Percentiles rank a stretch among this genome's conserved stretches.
phyloP scores from a whole-genome alignment of 2,888 invertebrate genomes.

The Pristionchus maxplancki region DNA sequence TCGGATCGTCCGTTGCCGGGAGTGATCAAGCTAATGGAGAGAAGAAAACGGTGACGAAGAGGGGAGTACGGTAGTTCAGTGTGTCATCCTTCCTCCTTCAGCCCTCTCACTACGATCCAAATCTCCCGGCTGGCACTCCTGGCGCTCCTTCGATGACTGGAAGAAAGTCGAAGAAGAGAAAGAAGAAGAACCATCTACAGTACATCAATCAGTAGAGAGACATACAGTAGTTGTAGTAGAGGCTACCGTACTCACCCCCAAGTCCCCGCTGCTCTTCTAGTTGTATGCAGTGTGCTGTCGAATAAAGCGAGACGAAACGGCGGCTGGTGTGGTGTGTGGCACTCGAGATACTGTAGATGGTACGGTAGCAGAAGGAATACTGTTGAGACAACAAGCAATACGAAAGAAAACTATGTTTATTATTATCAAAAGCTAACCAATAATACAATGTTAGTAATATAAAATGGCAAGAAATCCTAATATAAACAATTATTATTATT shows the following conservation, averaged over 20 bases:
- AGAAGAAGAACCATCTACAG: constrained; percentile 4
- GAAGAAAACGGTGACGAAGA: not conserved
- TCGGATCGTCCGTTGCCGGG: not conserved
- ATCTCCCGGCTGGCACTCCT: not conserved
- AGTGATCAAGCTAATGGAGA: not conserved
- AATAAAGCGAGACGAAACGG: constrained; percentile 5
- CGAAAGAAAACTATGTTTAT: too few species aligned
- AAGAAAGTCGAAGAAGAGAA: constrained; percentile 12
- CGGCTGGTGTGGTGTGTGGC: not conserved
- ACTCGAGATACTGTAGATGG: too few species aligned
- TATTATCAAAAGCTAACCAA: too few species aligned
- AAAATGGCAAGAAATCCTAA: too few species aligned
- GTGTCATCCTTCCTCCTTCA: not conserved
- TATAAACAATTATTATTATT: too few species aligned
- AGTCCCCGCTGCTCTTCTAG: not conserved
- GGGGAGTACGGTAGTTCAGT: too few species aligned
- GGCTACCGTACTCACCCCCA: not conserved
- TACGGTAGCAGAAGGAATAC: too few species aligned
- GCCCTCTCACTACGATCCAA: not conserved
- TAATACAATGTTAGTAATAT: too few species aligned
- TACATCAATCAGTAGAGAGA: constrained; percentile 15
- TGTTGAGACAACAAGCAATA: too few species aligned
- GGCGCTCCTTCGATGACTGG: not conserved
- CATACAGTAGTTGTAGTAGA: not conserved
- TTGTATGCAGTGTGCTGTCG: not conserved